Evolutionary conservation across 2,113 vertebrate genomes (phyloP), one percentile per base, ranked within the genome.

Genomic region (Jaculus jaculus): DNA sequence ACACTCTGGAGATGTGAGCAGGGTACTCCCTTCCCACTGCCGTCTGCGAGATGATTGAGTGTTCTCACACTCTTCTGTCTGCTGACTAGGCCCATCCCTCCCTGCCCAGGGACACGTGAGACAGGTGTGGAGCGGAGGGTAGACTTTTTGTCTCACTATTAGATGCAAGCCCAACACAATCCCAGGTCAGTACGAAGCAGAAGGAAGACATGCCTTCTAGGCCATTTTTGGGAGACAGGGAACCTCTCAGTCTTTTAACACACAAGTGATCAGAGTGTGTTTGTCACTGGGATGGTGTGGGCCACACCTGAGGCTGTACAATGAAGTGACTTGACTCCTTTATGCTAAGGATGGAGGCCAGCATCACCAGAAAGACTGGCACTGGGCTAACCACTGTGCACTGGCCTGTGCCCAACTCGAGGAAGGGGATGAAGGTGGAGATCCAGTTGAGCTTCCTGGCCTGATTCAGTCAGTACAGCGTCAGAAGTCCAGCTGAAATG

Each of bases 121-220:
- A 8, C 7, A 17, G 23, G 6, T 0, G 0, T 3, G 0, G 3
- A 34, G 0, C 5, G 1, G 4, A 24, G 3, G 5, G 16, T 8
- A 0, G 54, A 32, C 30, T 0, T 34, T 23, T 13, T 0, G 0
- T 1, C 0, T 0, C 12, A 28, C n/a, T 9, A 1, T 32, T 21
- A 21, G n/a, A 15, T 3, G 7, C 10, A 11, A 24, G 81, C 32
- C 9, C 18, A 3, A 30, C 13, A 10, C 7, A 1, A 16, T 17
- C 34, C 7, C 9, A 2, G 60, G 37, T 58, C 12, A 17, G 24
- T 1, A 13, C 5, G 7, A 32, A 47, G 26, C 8, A 34, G 65
- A 34, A 37, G 51, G 58, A 30, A 42, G 23, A 1, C 1, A 4
- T 7, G 13, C 16, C 47, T 58, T 54, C 17, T 23, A 2, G 3